Conservation (phyloP, 1,140 invertebrate species). For the Pseudomyrmex dendroicus region DNA sequence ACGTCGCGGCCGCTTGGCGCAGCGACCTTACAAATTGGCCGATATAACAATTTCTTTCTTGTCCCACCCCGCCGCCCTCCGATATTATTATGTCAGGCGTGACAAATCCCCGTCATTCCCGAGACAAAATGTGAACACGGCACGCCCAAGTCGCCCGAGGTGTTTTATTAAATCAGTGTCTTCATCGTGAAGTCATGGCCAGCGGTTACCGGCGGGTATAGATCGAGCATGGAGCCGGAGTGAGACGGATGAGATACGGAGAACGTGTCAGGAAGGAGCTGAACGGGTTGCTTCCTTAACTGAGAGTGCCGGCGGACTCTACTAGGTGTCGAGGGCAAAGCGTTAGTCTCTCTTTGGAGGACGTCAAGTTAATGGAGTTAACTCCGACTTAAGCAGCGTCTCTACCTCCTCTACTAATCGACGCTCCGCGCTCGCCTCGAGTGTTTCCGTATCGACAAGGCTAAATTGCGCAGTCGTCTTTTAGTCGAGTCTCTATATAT, state of each 20-base stretch:
- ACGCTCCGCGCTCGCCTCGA: not conserved
- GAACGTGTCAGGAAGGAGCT: slow-evolving; percentile 14
- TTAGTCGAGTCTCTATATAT: not conserved
- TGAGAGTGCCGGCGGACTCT: slow-evolving; percentile 34
- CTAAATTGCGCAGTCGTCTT: slow-evolving; percentile 14
- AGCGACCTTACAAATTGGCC: slow-evolving; percentile 52
- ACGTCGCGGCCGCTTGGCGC: slow-evolving; percentile 1
- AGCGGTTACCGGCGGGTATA: slow-evolving; percentile 59
- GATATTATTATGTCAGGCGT: slow-evolving; percentile 52
- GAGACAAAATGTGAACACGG: slow-evolving; percentile 51
- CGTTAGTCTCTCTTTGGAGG: slow-evolving; percentile 58
- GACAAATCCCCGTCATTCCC: slow-evolving; percentile 43
- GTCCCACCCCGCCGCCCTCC: not conserved
- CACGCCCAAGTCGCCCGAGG: slow-evolving; percentile 23
- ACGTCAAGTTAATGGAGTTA: slow-evolving; percentile 70
- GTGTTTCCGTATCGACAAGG: slow-evolving; percentile 1
- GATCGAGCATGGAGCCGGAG: slow-evolving; percentile 36
- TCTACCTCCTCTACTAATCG: slow-evolving; percentile 27
- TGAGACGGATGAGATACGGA: slow-evolving; percentile 36
- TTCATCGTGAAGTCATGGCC: slow-evolving; percentile 70
- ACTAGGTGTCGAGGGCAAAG: slow-evolving; percentile 47
- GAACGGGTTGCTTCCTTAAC: slow-evolving; percentile 55
- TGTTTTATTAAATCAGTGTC: slow-evolving; percentile 70
- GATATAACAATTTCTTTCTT: slow-evolving; percentile 54
- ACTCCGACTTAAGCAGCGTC: slow-evolving; percentile 61